phyloP scores from a whole-genome alignment of 2,797 vertebrate genomes.

The Gorsachius magnificus region DNA sequence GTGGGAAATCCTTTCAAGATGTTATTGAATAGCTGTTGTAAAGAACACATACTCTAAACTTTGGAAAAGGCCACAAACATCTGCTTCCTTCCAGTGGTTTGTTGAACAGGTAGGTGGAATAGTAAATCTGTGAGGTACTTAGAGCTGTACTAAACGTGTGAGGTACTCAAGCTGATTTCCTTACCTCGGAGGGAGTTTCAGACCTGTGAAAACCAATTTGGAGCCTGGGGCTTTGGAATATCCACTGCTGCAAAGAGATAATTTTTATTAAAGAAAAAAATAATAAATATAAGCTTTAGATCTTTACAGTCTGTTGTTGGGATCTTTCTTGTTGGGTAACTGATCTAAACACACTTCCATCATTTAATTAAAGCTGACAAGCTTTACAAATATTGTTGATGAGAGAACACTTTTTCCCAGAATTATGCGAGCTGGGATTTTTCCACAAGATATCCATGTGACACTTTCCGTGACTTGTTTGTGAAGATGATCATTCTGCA shows the following conservation, averaged over 20 bases:
- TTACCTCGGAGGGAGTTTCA: background rate
- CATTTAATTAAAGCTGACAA: conserved; percentile 15
- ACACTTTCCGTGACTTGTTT: background rate
- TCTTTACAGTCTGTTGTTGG: background rate
- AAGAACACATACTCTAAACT: background rate
- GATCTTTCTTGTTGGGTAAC: background rate
- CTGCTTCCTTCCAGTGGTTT: background rate
- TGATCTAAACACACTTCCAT: background rate
- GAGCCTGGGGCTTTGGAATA: background rate
- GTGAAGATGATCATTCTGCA: background rate
- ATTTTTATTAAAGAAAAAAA: background rate
- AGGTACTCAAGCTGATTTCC: background rate
- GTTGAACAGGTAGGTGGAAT: background rate
- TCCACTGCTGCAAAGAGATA: background rate
- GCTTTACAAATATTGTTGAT: background rate
- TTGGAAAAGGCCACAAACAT: background rate
- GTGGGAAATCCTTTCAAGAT: background rate
- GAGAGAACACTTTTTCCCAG: background rate
- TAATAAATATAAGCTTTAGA: background rate
- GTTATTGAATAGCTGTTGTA: background rate
- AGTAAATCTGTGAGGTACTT: background rate
- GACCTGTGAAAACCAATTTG: conserved; percentile 3
- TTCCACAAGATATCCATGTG: background rate
- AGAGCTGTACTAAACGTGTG: background rate
- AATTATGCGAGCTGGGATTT: background rate